phyloP scores from a whole-genome alignment of 2,888 invertebrate species.

The Eledona agricola region DNA sequence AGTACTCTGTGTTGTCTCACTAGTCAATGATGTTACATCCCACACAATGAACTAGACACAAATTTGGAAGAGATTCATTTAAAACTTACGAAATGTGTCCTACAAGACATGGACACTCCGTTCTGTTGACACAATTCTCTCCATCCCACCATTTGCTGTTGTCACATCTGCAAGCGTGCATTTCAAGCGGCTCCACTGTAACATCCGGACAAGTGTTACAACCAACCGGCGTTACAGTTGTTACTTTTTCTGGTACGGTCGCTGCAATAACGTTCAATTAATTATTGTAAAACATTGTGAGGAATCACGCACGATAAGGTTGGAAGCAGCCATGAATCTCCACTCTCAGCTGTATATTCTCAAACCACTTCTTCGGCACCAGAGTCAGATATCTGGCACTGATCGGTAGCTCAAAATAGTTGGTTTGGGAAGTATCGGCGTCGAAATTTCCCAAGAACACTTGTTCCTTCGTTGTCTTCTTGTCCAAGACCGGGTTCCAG shows the following conservation, averaged over 20 bases:
- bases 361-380: constrained; percentile 76
- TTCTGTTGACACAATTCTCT: constrained; percentile 72
- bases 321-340: constrained; percentile 83
- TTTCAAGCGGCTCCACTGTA: constrained; percentile 46
- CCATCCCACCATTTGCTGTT: constrained; percentile 76
- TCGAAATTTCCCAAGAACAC: constrained; percentile 81
- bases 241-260: constrained; percentile 8
- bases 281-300: background rate
- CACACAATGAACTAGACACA: no score
- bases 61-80: no score
- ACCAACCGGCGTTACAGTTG: constrained; percentile 35
- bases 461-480: constrained; percentile 64
- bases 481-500: constrained; percentile 75
- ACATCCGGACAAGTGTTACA: constrained; percentile 70
- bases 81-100: constrained; percentile 70
- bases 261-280: background rate
- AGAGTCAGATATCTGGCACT: constrained; percentile 77
- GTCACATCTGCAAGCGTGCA: constrained; percentile 66
- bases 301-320: constrained; percentile 70
- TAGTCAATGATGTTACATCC: no score
- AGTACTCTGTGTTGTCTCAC: no score
- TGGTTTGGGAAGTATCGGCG: constrained; percentile 67
- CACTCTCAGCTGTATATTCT: constrained; percentile 75
- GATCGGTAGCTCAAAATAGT: constrained; percentile 77
- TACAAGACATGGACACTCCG: constrained; percentile 81